Percentiles rank a stretch among this genome's conserved stretches.
Conservation (phyloP, 1,140 invertebrate species). For the Anagrus nilaparvatae region DNA sequence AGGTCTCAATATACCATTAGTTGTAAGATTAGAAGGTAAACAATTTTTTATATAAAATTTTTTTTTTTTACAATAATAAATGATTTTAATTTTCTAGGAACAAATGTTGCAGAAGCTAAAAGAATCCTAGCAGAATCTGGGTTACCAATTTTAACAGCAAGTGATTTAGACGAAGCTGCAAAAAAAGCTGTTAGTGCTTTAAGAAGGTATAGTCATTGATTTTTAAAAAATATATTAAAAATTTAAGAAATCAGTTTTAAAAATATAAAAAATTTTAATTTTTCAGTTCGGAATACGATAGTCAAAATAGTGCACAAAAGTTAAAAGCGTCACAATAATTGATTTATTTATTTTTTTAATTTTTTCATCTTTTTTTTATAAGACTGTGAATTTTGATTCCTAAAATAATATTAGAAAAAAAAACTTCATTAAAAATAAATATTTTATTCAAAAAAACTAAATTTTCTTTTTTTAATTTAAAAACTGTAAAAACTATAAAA, state of each 20-base stretch:
- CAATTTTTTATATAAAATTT: conserved; percentile 1
- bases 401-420: too few relatives aligned
- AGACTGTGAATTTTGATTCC: too few relatives aligned
- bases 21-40: conserved; percentile 88
- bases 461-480: too few relatives aligned
- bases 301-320: background rate
- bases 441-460: too few relatives aligned
- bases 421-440: too few relatives aligned
- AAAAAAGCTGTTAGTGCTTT: conserved; percentile 65
- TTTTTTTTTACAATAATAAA: conserved; percentile 2
- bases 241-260: too few relatives aligned
- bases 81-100: conserved; percentile 42
- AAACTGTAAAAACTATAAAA: too few relatives aligned
- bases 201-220: conserved; percentile 27
- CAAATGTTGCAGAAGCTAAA: conserved; percentile 58
- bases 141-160: conserved; percentile 69
- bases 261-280: background rate
- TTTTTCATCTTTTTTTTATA: too few relatives aligned
- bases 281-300: background rate
- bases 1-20: conserved; percentile 73
- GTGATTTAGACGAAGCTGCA: conserved; percentile 86
- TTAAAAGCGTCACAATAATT: too few relatives aligned
- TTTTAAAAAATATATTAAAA: too few relatives aligned
- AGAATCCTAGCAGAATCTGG: conserved; percentile 72
- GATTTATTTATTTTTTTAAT: too few relatives aligned